Conservation (phyloP, 1,140 invertebrate species). For the Elysia chlorotica region DNA sequence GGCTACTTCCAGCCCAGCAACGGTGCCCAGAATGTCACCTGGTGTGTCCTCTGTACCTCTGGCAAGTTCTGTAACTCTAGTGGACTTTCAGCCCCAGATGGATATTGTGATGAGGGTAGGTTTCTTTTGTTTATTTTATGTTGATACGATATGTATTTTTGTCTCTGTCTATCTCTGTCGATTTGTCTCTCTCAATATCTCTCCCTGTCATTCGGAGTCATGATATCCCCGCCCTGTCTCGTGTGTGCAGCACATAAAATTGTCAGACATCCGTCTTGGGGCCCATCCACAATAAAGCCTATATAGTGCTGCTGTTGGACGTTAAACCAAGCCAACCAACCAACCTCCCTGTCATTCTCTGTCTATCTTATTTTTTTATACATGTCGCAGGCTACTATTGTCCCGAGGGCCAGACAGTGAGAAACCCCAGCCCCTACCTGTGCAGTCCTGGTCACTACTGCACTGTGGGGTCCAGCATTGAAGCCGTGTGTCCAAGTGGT, state of each 20-base stretch:
- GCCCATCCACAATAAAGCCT: no score
- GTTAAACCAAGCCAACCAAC: no score
- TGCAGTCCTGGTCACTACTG: constrained; percentile 56
- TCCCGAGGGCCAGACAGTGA: constrained; percentile 44
- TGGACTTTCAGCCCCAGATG: constrained; percentile 41
- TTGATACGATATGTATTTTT: no score
- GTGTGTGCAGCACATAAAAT: no score
- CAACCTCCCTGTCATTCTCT: not conserved
- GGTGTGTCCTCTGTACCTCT: constrained; percentile 50
- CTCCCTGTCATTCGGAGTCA: no score
- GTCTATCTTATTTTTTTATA: not conserved
- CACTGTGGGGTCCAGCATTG: constrained; percentile 34
- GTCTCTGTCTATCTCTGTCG: no score
- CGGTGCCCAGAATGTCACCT: constrained; percentile 39
- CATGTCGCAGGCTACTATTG: constrained; percentile 50
- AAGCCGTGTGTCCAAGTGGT: constrained; percentile 45
- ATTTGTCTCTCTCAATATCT: no score
- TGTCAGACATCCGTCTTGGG: no score
- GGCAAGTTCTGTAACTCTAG: constrained; percentile 50
- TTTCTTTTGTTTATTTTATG: no score
- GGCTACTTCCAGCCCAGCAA: constrained; percentile 50
- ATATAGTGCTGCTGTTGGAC: no score
- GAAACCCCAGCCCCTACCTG: constrained; percentile 42
- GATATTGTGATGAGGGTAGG: constrained; percentile 47
- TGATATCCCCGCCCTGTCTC: no score